phyloP scores from a whole-genome alignment of 2,888 invertebrate genomes.

The Acrobasis repandana region DNA sequence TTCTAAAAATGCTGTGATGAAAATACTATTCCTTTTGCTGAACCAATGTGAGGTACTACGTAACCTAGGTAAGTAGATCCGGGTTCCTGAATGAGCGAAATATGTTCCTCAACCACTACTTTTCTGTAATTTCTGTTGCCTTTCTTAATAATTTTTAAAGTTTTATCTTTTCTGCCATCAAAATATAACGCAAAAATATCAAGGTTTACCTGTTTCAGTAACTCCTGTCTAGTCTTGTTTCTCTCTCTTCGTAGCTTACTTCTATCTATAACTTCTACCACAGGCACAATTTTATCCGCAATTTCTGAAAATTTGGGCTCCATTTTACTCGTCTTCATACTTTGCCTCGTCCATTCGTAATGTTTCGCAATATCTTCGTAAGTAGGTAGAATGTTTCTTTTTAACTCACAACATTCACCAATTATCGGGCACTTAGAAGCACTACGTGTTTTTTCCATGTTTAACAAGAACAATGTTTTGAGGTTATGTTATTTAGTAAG shows the following conservation, averaged over 20 bases:
- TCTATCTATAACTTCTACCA: background rate
- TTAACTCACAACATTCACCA: too few relatives aligned
- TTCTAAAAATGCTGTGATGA: constrained; percentile 7
- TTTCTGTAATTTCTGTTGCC: constrained; percentile 1
- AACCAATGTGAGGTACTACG: background rate
- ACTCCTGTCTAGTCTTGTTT: constrained; percentile 16
- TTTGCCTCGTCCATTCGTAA: too few relatives aligned
- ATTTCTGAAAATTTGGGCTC: constrained; percentile 1
- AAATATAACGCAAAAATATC: constrained; percentile 13
- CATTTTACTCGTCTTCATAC: background rate
- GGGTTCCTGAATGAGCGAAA: background rate
- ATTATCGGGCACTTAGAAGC: too few relatives aligned
- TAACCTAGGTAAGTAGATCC: constrained; percentile 1
- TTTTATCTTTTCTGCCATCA: constrained; percentile 11
- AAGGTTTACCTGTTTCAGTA: constrained; percentile 11
- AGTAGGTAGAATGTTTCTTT: too few relatives aligned
- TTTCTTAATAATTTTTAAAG: constrained; percentile 13
- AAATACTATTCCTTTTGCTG: too few relatives aligned
- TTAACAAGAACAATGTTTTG: too few relatives aligned
- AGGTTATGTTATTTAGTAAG: too few relatives aligned
- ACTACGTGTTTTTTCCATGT: too few relatives aligned
- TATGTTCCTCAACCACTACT: too few relatives aligned
- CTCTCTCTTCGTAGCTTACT: constrained; percentile 15
- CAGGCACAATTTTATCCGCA: constrained; percentile 2
- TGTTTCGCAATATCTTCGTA: too few relatives aligned